phyloP scores from a whole-genome alignment of 2,113 vertebrate species.

The Willisornis vidua region DNA sequence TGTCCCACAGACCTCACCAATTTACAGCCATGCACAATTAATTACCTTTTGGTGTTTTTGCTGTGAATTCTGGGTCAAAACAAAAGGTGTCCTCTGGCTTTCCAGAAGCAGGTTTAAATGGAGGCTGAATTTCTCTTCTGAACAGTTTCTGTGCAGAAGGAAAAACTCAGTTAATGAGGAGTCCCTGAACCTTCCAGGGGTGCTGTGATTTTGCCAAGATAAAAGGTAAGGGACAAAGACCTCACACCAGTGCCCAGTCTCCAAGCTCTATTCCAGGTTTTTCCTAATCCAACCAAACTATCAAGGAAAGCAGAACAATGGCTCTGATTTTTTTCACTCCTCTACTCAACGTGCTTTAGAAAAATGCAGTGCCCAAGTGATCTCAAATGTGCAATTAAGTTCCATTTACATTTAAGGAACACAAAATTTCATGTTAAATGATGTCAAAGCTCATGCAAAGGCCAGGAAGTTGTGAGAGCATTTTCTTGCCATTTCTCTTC shows the following conservation, averaged over 20 bases:
- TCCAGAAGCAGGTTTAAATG: conserved; percentile 94
- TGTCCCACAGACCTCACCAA: neutral
- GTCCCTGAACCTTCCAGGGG: neutral
- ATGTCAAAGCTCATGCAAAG: neutral
- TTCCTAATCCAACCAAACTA: neutral
- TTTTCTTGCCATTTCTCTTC: neutral
- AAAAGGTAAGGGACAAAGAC: neutral
- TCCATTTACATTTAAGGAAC: neutral
- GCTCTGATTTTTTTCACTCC: neutral
- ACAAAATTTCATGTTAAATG: neutral
- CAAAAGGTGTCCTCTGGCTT: conserved; percentile 98
- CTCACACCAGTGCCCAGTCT: neutral
- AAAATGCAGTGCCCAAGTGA: neutral
- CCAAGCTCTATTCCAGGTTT: neutral
- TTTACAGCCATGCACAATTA: neutral
- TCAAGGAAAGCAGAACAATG: neutral
- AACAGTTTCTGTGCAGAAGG: conserved; percentile 85
- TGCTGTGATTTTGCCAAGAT: neutral
- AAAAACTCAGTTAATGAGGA: neutral
- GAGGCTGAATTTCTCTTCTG: conserved; percentile 93
- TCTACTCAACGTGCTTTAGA: neutral
- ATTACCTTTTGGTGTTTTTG: conserved; percentile 97
- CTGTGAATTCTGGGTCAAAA: conserved; percentile 98
- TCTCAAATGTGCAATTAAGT: neutral
- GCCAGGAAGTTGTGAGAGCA: neutral